Evolutionary conservation across 2,888 invertebrate species (phyloP).

Genomic region (Dioctria linearis): DNA sequence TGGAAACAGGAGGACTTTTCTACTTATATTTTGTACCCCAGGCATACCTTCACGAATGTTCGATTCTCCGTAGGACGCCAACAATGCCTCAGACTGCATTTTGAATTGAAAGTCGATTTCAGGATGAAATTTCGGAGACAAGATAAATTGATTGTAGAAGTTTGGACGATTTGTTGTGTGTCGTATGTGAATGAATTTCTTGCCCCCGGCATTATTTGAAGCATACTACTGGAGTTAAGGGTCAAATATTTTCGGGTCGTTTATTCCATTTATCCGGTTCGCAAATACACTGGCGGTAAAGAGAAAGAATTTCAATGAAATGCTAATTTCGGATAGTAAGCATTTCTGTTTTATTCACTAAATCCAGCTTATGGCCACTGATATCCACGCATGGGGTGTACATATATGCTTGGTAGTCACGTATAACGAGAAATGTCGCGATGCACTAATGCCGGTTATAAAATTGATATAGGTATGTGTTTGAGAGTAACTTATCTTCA

Average conservation of each 20-base stretch:
- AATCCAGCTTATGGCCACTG: conserved; percentile 52
- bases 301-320: conserved; percentile 56
- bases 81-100: conserved; percentile 53
- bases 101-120: conserved; percentile 58
- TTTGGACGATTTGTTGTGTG: conserved; percentile 56
- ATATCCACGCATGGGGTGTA: not conserved
- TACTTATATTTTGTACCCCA: conserved; percentile 23
- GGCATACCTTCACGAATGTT: conserved; percentile 55
- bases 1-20: conserved; percentile 51
- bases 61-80: conserved; percentile 53
- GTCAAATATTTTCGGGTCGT: conserved; percentile 47
- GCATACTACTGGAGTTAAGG: conserved; percentile 43
- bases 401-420: conserved; percentile 50
- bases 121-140: conserved; percentile 55
- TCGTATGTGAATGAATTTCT: conserved; percentile 58
- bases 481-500: not conserved
- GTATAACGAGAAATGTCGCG: conserved; percentile 47
- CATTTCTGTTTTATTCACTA: conserved; percentile 57
- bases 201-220: conserved; percentile 45
- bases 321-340: conserved; percentile 56
- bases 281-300: conserved; percentile 37
- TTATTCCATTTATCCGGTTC: conserved; percentile 44
- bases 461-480: conserved; percentile 44
- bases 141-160: conserved; percentile 58
- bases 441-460: conserved; percentile 41